Evolutionary conservation across 1,140 invertebrate genomes (phyloP).

Genomic region (Pseudachorutes palmiensis): DNA sequence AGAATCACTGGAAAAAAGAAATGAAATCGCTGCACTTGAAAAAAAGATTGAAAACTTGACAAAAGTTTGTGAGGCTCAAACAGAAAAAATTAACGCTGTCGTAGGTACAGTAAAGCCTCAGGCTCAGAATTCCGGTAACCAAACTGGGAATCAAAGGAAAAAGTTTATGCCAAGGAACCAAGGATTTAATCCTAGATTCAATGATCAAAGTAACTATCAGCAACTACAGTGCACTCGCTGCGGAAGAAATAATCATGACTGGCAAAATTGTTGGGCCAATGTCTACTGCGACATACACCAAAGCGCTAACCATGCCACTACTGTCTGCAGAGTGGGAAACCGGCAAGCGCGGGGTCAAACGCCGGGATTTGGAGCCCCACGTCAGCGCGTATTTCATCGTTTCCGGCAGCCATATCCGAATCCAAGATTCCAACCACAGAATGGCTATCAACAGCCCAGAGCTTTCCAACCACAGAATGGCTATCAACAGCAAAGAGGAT

Average conservation of each 20-base stretch:
- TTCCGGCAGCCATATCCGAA: not conserved
- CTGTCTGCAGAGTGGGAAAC: not conserved
- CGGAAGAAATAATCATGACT: not conserved
- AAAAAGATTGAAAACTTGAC: not conserved
- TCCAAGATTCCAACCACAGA: too few relatives aligned
- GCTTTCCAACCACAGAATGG: too few relatives aligned
- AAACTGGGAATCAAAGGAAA: not conserved
- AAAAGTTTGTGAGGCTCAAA: not conserved
- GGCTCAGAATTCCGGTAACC: not conserved
- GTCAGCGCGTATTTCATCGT: not conserved
- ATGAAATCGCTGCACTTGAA: not conserved
- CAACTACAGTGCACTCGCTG: not conserved
- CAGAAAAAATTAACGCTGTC: not conserved
- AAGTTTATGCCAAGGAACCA: not conserved
- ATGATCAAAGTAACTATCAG: not conserved
- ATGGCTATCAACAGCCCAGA: too few relatives aligned
- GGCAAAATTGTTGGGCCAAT: not conserved
- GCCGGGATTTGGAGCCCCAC: not conserved
- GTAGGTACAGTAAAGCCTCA: not conserved
- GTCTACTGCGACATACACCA: not conserved
- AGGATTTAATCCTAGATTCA: not conserved
- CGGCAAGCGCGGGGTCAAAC: too few relatives aligned
- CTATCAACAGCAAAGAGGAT: too few relatives aligned
- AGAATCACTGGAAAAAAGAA: not conserved
- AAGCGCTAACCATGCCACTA: not conserved